These are phyloP conservation scores for Amblyteles armatorius DNA, from an alignment of 2,888 invertebrate species.

Conservation along the genomic window DNA sequence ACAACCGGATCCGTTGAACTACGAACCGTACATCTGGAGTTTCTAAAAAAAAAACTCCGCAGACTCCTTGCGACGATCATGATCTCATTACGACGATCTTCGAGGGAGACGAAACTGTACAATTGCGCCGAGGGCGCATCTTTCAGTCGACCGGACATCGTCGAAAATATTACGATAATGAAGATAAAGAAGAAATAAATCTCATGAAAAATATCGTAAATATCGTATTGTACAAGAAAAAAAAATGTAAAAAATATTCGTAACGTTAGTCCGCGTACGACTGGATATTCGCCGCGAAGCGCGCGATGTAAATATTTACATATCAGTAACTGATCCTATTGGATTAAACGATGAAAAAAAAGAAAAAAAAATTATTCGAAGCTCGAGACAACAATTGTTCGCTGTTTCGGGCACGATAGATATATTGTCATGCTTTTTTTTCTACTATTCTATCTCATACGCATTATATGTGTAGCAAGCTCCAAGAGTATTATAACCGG, in stretches of 20 bases:
- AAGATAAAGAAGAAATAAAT: neutral
- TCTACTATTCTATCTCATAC: conserved; percentile 43
- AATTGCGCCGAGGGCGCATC: neutral
- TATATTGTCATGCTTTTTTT: conserved; percentile 18
- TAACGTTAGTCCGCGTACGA: neutral
- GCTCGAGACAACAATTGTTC: conserved; percentile 20
- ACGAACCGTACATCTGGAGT: conserved; percentile 83
- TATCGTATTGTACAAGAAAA: neutral
- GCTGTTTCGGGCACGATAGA: neutral
- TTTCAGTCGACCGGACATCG: neutral
- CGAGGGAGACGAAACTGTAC: conserved; percentile 1
- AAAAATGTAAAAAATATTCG: conserved; percentile 9
- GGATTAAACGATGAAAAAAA: conserved; percentile 22
- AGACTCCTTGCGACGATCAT: conserved; percentile 11
- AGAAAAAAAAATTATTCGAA: conserved; percentile 10
- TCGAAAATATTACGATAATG: neutral
- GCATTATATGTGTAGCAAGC: conserved; percentile 42
- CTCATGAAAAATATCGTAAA: neutral
- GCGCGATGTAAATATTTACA: conserved; percentile 63
- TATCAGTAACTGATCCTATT: conserved; percentile 55
- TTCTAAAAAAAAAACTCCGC: conserved; percentile 71
- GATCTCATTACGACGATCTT: conserved; percentile 47
- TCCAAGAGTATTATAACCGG: conserved; percentile 64
- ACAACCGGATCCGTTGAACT: conserved; percentile 81
- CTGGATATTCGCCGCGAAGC: neutral